Evolutionary conservation across 2,797 vertebrate species (phyloP).

Genomic region (Harpagifer antarcticus): DNA sequence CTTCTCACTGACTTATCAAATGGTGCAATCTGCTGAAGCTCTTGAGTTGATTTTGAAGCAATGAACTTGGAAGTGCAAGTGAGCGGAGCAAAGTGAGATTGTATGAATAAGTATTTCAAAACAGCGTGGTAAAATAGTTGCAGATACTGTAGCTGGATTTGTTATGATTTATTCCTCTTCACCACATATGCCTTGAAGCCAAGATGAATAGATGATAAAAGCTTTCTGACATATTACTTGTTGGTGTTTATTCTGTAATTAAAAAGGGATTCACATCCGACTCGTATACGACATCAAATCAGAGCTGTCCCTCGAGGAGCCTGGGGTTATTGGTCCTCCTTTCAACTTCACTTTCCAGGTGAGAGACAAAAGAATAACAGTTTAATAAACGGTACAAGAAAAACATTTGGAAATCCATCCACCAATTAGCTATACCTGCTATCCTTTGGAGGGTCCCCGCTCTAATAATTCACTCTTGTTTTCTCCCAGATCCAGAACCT

Average conservation of each 20-base stretch:
- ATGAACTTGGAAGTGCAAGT: background rate
- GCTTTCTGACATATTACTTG: background rate
- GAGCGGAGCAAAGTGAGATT: constrained; percentile 1
- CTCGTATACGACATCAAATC: constrained; percentile 86
- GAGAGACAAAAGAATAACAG: constrained; percentile 27
- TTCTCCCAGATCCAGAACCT: constrained; percentile 92
- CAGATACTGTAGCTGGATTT: constrained; percentile 6
- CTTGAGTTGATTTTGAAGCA: background rate
- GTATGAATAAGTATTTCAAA: background rate
- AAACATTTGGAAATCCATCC: background rate
- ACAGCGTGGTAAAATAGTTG: constrained; percentile 5
- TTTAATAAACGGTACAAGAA: background rate
- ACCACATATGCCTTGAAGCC: background rate
- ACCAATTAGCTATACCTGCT: background rate
- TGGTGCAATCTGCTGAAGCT: background rate
- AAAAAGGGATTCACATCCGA: constrained; percentile 86
- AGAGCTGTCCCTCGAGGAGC: constrained; percentile 88
- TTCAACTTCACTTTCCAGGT: constrained; percentile 95
- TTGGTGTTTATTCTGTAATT: constrained; percentile 23
- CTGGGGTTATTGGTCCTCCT: constrained; percentile 85
- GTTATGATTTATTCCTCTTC: background rate
- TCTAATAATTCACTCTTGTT: background rate
- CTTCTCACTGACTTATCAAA: background rate
- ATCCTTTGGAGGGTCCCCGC: background rate
- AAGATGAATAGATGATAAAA: background rate